Conservation (phyloP, 2,113 vertebrate genomes). For the Kobus ellipsiprymnus region DNA sequence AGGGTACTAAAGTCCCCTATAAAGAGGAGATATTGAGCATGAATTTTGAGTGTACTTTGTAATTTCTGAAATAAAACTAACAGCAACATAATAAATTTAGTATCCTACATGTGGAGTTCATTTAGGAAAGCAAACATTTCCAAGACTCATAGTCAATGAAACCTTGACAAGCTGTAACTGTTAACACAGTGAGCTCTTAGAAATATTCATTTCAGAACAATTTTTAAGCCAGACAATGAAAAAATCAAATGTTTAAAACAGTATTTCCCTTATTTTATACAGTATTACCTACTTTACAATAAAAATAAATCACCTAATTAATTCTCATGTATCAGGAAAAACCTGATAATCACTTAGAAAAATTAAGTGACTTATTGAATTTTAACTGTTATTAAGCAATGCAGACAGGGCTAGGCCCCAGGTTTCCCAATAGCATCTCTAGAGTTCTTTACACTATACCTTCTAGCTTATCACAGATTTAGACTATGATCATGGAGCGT, state of each 20-base stretch:
- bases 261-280: neutral
- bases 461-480: neutral
- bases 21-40: neutral
- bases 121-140: neutral
- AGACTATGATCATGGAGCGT: neutral
- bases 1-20: neutral
- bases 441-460: neutral
- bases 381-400: neutral
- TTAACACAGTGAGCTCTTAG: neutral
- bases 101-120: neutral
- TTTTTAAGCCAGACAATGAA: neutral
- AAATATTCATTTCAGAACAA: neutral
- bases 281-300: neutral
- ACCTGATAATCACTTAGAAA: neutral
- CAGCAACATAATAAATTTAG: neutral
- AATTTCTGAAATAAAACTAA: slow-evolving; percentile 20
- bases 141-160: neutral
- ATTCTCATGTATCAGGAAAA: neutral
- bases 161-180: neutral
- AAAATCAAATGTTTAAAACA: neutral
- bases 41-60: neutral
- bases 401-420: neutral
- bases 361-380: neutral
- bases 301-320: neutral
- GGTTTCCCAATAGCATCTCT: neutral